Base-by-base conservation (phyloP, 2,888 invertebrate species). In the Leptinotarsa rubiginosa region DNA sequence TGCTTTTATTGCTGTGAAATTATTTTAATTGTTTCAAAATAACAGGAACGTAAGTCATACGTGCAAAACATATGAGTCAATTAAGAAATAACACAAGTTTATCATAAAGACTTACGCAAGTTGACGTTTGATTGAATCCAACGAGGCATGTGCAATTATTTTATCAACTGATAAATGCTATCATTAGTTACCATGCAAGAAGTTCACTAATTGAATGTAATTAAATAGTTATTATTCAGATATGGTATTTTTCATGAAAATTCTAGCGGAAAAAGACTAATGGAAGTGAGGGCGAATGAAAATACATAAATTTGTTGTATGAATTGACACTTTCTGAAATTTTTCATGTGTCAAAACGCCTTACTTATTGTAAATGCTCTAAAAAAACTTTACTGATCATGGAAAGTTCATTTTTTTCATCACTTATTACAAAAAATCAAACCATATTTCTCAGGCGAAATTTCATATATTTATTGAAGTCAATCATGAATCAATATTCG, bases 81-180 rank as follows among this genome's bases (percentile, higher is more conserved):
- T 56, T 56, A 56, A 4, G 13, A 22, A 20, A 31, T 16, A 62
- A 41, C 16, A n/a, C 31, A 59, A 62, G 25, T 62, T 62, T 31
- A n/a, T 62, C n/a, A 13, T 22, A 15, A 22, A 22, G 62, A 62
- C 18, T 62, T 62, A 18, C n/a, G 62, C 62, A 31, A 62, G 25
- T 41, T 5, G 31, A 62, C 41, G n/a, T 41, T 62, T 62, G 62
- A 62, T 62, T 62, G 25, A 62, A 15, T 16, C 16, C 25, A 62
- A 41, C 31, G 62, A 62, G 18, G 12, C 12, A n/a, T 15, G 31
- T 62, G 15, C 25, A 10, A 62, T 41, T 62, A 62, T 62, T 41
- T n/a, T 18, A 41, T 62, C 41, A 62, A 41, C 62, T 62, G 20
- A 41, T 62, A n/a, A 62, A 62, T 62, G 62, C 41, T 62, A 62